Percentiles rank a stretch among this genome's conserved stretches.
phyloP scores from a whole-genome alignment of 2,797 vertebrate species.

The Galaxias olidus region DNA sequence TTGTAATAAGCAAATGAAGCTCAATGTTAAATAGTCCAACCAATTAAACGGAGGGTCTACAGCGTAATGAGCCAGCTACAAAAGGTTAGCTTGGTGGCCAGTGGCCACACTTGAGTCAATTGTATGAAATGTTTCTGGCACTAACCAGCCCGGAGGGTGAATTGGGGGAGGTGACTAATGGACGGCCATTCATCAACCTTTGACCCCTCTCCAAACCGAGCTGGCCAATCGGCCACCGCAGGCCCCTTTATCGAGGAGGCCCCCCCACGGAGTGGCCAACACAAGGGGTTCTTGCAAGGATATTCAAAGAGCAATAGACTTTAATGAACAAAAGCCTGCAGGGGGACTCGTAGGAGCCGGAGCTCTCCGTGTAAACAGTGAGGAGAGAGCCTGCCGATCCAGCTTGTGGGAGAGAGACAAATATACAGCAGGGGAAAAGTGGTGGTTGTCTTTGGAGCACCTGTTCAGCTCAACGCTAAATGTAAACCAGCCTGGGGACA shows the following conservation, averaged over 20 bases:
- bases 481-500: conserved; percentile 59
- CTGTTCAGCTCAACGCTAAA: conserved; percentile 69
- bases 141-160: conserved; percentile 6
- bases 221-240: conserved; percentile 29
- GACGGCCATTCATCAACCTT: conserved; percentile 43
- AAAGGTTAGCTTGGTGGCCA: not conserved
- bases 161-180: conserved; percentile 18
- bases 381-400: conserved; percentile 21
- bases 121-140: conserved; percentile 1
- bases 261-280: conserved; percentile 54
- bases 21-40: not conserved
- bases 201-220: conserved; percentile 43
- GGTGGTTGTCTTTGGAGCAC: conserved; percentile 57
- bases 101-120: not conserved
- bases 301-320: conserved; percentile 64
- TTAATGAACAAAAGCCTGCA: conserved; percentile 59
- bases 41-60: too few relatives aligned
- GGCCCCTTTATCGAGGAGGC: conserved; percentile 50
- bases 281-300: conserved; percentile 48
- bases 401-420: conserved; percentile 8
- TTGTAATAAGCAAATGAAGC: not conserved
- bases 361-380: conserved; percentile 16
- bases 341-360: not conserved
- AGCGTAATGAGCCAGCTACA: too few relatives aligned
- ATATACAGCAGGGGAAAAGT: conserved; percentile 41